Percentiles rank a stretch among this genome's conserved stretches.
Evolutionary conservation across 2,888 invertebrate genomes (phyloP).

Genomic region (Acrobasis consociella): DNA sequence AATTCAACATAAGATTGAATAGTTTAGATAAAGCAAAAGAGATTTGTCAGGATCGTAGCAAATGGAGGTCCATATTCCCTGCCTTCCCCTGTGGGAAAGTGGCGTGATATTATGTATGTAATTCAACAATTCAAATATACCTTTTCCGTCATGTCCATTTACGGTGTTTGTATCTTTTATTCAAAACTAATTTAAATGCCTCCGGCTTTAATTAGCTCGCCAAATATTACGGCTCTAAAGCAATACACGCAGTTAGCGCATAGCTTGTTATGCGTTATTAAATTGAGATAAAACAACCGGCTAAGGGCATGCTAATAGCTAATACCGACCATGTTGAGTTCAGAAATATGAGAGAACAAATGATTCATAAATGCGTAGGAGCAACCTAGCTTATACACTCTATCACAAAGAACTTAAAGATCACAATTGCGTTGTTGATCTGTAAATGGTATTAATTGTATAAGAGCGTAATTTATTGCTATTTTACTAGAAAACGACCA

Average conservation of each 20-base stretch:
- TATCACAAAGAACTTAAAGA: slow-evolving; percentile 23
- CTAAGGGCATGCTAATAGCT: slow-evolving; percentile 70
- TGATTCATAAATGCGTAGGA: slow-evolving; percentile 69
- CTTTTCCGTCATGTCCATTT: no score
- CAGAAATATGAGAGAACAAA: slow-evolving; percentile 28
- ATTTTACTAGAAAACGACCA: slow-evolving; percentile 31
- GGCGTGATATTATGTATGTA: no score
- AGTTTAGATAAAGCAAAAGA: no score
- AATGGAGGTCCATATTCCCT: no score
- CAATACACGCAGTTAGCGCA: slow-evolving; percentile 33
- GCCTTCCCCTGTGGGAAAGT: no score
- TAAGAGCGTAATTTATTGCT: slow-evolving; percentile 30
- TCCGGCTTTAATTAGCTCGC: slow-evolving; percentile 1
- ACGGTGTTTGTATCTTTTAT: neutral
- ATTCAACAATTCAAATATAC: no score
- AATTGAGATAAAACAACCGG: slow-evolving; percentile 54
- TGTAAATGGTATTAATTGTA: slow-evolving; percentile 20
- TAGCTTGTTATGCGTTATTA: slow-evolving; percentile 39
- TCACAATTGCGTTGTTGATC: slow-evolving; percentile 9
- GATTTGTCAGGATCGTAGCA: no score
- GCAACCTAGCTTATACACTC: slow-evolving; percentile 29
- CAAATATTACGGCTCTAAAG: slow-evolving; percentile 31
- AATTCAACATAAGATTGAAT: no score
- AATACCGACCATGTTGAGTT: slow-evolving; percentile 61
- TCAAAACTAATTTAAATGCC: neutral